phyloP scores from a whole-genome alignment of 2,797 vertebrate species.

The Percopsis omiscomaycus region DNA sequence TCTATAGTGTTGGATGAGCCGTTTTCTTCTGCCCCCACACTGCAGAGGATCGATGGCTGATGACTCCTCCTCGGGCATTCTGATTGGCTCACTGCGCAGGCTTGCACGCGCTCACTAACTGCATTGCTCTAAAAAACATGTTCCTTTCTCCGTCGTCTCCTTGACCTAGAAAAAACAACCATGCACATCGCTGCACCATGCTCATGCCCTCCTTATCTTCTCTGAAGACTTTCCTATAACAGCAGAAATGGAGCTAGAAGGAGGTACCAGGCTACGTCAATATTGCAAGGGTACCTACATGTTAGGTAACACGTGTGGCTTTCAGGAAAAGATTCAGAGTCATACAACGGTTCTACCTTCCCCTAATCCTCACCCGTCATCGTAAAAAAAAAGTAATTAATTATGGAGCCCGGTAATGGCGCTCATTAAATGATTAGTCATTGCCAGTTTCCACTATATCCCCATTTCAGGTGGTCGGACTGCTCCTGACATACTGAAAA shows the following conservation, averaged over 20 bases:
- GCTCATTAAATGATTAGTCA: conserved; percentile 27
- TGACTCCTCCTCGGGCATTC: conserved; percentile 47
- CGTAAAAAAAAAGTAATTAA: conserved; percentile 9
- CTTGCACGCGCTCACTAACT: conserved; percentile 44
- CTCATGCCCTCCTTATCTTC: conserved; percentile 55
- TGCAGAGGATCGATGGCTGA: conserved; percentile 47
- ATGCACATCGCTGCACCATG: conserved; percentile 29
- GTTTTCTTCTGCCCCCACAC: conserved; percentile 35
- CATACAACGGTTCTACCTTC: background rate
- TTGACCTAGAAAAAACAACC: conserved; percentile 75
- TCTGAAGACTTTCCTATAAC: conserved; percentile 50
- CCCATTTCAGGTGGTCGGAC: conserved; percentile 25
- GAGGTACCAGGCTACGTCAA: conserved; percentile 14
- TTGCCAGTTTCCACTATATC: conserved; percentile 14
- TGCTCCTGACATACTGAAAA: conserved; percentile 15
- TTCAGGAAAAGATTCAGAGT: background rate
- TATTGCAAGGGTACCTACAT: conserved; percentile 6
- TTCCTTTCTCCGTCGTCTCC: conserved; percentile 70
- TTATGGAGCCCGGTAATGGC: background rate
- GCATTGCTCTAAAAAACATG: conserved; percentile 66
- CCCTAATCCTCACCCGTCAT: conserved; percentile 17
- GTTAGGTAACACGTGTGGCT: conserved; percentile 18
- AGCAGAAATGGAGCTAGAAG: conserved; percentile 44
- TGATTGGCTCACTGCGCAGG: conserved; percentile 32
- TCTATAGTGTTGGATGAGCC: conserved; percentile 31